Evolutionary conservation across 2,797 vertebrate genomes (phyloP).

Genomic region (Chrysolophus pictus): DNA sequence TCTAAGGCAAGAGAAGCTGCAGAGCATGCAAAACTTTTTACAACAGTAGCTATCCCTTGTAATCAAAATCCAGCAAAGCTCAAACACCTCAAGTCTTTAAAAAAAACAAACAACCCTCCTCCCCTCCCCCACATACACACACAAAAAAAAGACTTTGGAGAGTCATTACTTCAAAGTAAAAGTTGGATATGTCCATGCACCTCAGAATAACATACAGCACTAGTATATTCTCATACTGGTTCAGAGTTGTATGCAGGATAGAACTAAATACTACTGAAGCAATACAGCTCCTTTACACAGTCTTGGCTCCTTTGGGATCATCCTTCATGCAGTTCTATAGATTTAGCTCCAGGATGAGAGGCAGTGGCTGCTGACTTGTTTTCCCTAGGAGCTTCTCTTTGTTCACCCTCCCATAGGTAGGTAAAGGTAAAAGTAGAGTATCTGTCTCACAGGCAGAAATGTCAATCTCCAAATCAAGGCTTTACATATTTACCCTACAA

Average conservation of each 20-base stretch:
- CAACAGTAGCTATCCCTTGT: background rate
- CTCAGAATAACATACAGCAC: background rate
- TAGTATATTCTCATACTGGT: background rate
- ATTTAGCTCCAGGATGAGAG: constrained; percentile 13
- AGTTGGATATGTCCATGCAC: background rate
- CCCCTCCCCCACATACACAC: no score
- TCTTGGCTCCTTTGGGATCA: background rate
- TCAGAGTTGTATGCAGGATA: background rate
- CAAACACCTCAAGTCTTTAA: background rate
- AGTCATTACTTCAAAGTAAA: background rate
- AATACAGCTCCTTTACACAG: constrained; percentile 6
- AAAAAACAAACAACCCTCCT: no score
- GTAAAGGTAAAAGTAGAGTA: background rate
- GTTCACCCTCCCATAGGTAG: background rate
- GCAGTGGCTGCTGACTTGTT: background rate
- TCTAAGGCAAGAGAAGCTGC: background rate
- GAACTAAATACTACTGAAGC: background rate
- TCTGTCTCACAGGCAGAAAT: background rate
- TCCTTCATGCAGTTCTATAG: background rate
- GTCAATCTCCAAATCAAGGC: background rate
- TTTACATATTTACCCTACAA: background rate
- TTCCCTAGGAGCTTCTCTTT: background rate
- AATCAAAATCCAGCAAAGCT: background rate
- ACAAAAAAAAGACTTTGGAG: background rate
- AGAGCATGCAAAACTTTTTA: background rate